Evolutionary conservation across 1,140 invertebrate genomes (phyloP).

Genomic region (Leptonema lineaticorne): DNA sequence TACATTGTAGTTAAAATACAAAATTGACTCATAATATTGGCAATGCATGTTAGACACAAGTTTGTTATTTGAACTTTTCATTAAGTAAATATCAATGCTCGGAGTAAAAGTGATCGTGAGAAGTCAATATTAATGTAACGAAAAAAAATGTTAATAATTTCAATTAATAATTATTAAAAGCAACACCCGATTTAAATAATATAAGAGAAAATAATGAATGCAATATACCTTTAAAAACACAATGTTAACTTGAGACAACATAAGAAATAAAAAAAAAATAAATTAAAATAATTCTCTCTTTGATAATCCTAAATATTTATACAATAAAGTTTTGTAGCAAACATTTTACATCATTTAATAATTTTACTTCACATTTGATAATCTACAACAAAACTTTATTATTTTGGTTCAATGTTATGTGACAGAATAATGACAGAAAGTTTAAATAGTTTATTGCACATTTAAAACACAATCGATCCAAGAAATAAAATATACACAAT

Average conservation of each 20-base stretch:
- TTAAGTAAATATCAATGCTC: background rate
- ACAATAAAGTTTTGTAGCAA: background rate
- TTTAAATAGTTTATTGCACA: too few species aligned
- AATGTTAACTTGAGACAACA: conserved; percentile 4
- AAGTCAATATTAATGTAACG: background rate
- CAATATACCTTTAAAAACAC: conserved; percentile 17
- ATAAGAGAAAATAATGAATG: conserved; percentile 1
- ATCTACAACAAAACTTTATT: background rate
- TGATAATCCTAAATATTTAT: background rate
- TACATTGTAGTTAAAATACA: background rate
- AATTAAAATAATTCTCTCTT: background rate
- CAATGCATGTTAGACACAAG: too few species aligned
- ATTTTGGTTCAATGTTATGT: too few species aligned
- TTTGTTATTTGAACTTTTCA: too few species aligned
- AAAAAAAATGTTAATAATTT: background rate
- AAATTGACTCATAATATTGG: background rate
- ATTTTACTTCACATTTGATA: background rate
- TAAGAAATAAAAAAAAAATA: conserved; percentile 10
- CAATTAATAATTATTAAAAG: background rate
- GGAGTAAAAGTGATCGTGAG: conserved; percentile 19
- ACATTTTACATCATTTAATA: background rate
- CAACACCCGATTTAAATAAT: background rate
- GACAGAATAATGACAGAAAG: too few species aligned
- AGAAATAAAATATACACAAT: too few species aligned
- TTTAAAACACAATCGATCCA: too few species aligned